Conservation (phyloP, 1,140 invertebrate species). For the Drosophila nannoptera region DNA sequence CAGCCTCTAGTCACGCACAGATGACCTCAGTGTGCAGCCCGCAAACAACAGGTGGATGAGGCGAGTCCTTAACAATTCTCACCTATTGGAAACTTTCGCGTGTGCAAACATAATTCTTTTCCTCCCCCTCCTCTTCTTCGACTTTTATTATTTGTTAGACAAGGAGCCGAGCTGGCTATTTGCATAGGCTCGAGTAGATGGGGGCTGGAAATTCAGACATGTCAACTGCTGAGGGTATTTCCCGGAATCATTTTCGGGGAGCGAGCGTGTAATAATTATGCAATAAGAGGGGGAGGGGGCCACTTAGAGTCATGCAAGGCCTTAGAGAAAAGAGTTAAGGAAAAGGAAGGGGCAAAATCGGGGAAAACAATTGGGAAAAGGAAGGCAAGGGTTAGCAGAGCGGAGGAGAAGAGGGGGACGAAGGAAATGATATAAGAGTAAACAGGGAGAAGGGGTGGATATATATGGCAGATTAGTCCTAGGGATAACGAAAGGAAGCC, state of each 20-base stretch:
- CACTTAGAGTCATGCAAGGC: too few species aligned
- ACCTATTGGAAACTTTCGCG: not conserved
- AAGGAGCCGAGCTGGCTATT: too few species aligned
- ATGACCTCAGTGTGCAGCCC: constrained; percentile 35
- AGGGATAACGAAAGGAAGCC: too few species aligned
- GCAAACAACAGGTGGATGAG: constrained; percentile 42
- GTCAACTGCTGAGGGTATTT: too few species aligned
- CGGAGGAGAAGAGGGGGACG: not conserved
- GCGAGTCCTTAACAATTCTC: constrained; percentile 24
- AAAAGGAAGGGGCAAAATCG: not conserved
- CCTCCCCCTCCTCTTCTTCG: too few species aligned
- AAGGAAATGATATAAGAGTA: not conserved
- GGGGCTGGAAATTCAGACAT: too few species aligned
- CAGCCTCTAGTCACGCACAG: constrained; percentile 18
- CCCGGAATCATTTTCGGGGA: too few species aligned
- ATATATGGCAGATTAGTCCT: not conserved
- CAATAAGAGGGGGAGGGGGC: too few species aligned
- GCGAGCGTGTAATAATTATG: too few species aligned
- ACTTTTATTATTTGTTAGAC: not conserved
- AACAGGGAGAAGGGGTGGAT: not conserved
- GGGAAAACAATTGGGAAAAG: not conserved
- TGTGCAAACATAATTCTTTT: not conserved
- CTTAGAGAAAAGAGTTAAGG: not conserved
- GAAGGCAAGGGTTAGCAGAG: not conserved
- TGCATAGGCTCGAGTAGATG: too few species aligned